Evolutionary conservation across 2,888 invertebrate genomes (phyloP).

Genomic region (Unio delphinus): DNA sequence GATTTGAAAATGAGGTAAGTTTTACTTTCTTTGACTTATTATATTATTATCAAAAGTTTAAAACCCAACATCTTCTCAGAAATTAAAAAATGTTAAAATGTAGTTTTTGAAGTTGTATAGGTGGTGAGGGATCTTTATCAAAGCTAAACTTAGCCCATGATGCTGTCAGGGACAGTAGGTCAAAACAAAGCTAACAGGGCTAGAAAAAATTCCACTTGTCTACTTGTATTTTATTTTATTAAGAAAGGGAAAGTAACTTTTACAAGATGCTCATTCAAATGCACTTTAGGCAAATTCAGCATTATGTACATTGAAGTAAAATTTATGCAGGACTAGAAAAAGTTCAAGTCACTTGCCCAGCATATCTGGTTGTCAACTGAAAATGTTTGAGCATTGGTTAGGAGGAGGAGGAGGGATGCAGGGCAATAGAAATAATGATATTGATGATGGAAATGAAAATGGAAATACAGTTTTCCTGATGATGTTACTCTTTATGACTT

Average conservation of each 20-base stretch:
- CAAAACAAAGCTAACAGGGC: no score
- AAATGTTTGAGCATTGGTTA: not conserved
- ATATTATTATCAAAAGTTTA: not conserved
- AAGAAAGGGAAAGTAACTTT: no score
- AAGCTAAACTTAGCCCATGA: no score
- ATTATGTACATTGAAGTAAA: not conserved
- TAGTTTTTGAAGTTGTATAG: not conserved
- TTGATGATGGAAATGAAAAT: no score
- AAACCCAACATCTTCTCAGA: not conserved
- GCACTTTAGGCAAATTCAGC: not conserved
- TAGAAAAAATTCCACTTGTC: no score
- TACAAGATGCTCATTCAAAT: no score
- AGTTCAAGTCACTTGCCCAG: not conserved
- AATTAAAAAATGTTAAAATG: not conserved
- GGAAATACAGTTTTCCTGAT: no score
- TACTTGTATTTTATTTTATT: no score
- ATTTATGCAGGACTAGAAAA: not conserved
- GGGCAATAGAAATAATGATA: not conserved
- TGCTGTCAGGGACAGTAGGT: no score
- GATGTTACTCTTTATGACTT: no score
- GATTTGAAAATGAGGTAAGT: slow-evolving; percentile 90
- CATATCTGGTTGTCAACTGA: not conserved
- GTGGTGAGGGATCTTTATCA: no score
- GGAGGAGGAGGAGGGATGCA: not conserved
- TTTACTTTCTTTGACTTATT: not conserved